phyloP scores from a whole-genome alignment of 2,888 invertebrate genomes.

The Ophraella communa region DNA sequence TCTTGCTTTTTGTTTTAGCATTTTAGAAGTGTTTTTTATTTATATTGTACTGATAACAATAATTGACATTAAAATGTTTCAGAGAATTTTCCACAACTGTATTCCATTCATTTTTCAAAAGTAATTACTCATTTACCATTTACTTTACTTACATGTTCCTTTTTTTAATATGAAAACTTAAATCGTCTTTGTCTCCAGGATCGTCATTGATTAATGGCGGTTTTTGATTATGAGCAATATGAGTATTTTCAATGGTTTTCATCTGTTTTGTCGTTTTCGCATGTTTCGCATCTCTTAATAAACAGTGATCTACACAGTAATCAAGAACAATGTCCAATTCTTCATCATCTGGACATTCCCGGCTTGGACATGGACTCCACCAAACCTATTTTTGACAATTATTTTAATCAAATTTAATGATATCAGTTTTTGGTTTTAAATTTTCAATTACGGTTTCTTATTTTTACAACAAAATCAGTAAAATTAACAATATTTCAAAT shows the following conservation, averaged over 20 bases:
- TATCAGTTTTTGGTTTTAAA: too few relatives aligned
- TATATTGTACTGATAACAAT: too few relatives aligned
- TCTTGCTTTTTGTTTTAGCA: too few relatives aligned
- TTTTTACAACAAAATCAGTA: too few relatives aligned
- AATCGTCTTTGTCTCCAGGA: constrained; percentile 64
- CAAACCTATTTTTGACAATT: constrained; percentile 59
- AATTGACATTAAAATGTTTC: too few relatives aligned
- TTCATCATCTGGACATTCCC: constrained; percentile 79
- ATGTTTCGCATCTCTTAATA: constrained; percentile 60
- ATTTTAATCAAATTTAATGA: too few relatives aligned
- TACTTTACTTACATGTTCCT: constrained; percentile 42
- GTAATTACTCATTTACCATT: too few relatives aligned
- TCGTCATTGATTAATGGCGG: constrained; percentile 40
- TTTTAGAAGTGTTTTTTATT: too few relatives aligned
- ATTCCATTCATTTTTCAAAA: too few relatives aligned
- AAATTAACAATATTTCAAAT: too few relatives aligned
- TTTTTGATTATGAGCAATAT: constrained; percentile 20
- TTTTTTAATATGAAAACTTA: constrained; percentile 64
- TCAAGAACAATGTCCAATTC: constrained; percentile 76
- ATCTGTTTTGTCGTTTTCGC: constrained; percentile 31
- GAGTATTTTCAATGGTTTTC: constrained; percentile 46
- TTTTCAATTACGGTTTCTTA: too few relatives aligned
- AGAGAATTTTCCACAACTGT: too few relatives aligned
- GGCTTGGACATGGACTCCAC: constrained; percentile 84
- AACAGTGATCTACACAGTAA: constrained; percentile 76